Conservation (phyloP, 2,113 vertebrate genomes). For the Malurus cyaneus region DNA sequence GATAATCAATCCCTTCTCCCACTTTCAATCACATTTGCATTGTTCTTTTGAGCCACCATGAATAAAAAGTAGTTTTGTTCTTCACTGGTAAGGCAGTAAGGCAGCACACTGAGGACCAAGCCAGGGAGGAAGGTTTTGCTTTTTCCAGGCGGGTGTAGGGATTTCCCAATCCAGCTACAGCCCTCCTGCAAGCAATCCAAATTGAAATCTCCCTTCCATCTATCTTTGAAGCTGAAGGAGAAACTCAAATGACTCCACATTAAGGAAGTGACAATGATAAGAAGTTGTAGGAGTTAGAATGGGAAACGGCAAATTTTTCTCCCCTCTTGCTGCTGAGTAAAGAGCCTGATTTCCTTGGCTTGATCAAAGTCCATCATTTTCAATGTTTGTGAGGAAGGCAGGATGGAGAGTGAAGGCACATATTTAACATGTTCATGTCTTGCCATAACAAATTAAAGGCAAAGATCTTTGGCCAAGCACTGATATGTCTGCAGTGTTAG, state of each 20-base stretch:
- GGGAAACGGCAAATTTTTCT: background rate
- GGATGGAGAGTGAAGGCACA: background rate
- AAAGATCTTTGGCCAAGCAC: background rate
- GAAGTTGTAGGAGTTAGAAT: background rate
- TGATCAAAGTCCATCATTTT: background rate
- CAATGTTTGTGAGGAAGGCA: background rate
- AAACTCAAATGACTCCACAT: background rate
- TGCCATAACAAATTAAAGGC: background rate
- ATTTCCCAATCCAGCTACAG: background rate
- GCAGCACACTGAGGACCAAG: background rate
- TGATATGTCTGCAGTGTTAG: background rate
- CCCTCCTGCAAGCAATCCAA: background rate
- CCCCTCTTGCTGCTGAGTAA: background rate
- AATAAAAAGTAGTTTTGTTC: background rate
- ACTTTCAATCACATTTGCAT: background rate
- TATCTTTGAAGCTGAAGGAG: background rate
- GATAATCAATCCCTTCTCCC: background rate
- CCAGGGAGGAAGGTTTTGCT: background rate
- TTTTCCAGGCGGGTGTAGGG: background rate
- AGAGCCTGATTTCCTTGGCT: background rate
- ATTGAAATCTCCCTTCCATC: background rate
- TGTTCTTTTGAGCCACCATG: rapidly evolving
- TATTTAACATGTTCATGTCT: background rate
- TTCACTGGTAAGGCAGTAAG: background rate
- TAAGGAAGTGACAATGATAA: background rate